Percentiles rank a stretch among this genome's conserved stretches.
Evolutionary conservation across 2,888 invertebrate genomes (phyloP).

Genomic region (Tetragonisca angustula): DNA sequence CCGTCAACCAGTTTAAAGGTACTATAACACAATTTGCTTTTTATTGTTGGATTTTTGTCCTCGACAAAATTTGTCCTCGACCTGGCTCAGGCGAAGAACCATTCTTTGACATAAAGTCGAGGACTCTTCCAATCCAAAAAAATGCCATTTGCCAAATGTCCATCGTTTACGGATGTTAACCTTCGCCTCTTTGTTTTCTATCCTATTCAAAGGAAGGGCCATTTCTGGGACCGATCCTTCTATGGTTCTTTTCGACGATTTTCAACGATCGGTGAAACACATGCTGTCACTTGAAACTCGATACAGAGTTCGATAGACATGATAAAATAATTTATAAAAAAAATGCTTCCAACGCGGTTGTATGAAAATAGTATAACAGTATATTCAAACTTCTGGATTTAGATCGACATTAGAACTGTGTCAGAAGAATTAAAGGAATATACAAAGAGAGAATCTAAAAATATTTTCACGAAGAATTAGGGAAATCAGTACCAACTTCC

Average conservation of each 20-base stretch:
- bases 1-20: constrained; percentile 72
- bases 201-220: neutral
- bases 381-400: neutral
- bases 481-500: neutral
- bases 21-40: constrained; percentile 50
- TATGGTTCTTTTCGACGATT: neutral
- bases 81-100: constrained; percentile 27
- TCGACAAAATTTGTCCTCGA: constrained; percentile 48
- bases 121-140: constrained; percentile 32
- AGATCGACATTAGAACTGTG: too few relatives aligned
- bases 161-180: constrained; percentile 13
- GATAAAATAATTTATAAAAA: neutral
- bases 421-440: too few relatives aligned
- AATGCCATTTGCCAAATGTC: constrained; percentile 4
- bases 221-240: neutral
- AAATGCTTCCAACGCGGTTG: neutral
- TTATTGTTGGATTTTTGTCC: constrained; percentile 40
- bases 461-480: too few relatives aligned
- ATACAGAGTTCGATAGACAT: neutral
- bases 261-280: neutral
- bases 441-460: too few relatives aligned
- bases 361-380: neutral
- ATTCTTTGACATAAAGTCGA: constrained; percentile 37
- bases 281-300: neutral
- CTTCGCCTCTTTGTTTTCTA: neutral